Evolutionary conservation across 2,888 invertebrate species (phyloP), one percentile per base, ranked within the genome.

Genomic region (Drepana falcataria): DNA sequence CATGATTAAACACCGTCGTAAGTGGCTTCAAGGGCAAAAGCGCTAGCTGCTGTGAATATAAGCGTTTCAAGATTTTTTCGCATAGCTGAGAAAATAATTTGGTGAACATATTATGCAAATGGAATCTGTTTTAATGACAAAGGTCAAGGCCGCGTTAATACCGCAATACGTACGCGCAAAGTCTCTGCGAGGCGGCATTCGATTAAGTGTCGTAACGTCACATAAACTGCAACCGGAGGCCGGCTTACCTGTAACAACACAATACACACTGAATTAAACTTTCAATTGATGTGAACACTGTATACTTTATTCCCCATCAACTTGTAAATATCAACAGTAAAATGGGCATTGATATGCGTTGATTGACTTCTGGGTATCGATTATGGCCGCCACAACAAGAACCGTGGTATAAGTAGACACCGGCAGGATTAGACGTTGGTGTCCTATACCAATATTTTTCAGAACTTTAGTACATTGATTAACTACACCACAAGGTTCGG

Each of bases 201-300:
- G 74, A 59, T 71, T 9, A 3, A 44, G 44, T 44, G 44, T 66
- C 69, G 75, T 72, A 55, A 73, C 68, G 64, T 81, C 79, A 71
- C 85, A 87, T 59, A 81, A 58, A 69, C 68, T 79, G 79, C 84
- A 87, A 52, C 73, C 57, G 69, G 75, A 75, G 55, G 66, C 62
- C 74, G 83, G 78, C 88, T 90, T 89, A 90, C 90, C 90, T 90
- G 85, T 48, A 87, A 87, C 77, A 83, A 78, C 59, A 57, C 44
- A 44, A 44, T 63, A 62, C 51, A 7, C 21, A 37, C 9, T 44
- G 7, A 44, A 44, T 44, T 40, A 6, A 6, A 40, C 7, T 7
- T 3, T 40, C 7, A 4, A 40, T 40, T 37, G 21, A 21, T 21
- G 21, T 21, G 21, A 21, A 21, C 21, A 21, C 21, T 21, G 21